Evolutionary conservation across 2,888 invertebrate species (phyloP), one percentile per base, ranked within the genome.

Genomic region (Macrophya alboannulata): DNA sequence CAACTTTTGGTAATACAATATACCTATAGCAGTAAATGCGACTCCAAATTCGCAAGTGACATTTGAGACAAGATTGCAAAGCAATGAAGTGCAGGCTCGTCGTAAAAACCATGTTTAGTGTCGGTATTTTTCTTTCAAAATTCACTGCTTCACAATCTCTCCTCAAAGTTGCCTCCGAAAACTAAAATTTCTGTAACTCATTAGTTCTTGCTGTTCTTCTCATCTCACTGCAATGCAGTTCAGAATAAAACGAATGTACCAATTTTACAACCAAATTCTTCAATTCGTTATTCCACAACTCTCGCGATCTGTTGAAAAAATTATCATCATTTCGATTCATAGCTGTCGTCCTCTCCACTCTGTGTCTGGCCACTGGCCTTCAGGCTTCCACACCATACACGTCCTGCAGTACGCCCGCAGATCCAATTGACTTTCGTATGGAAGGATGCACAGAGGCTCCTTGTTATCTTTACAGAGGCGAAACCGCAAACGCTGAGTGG

Each of bases 361-460:
- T 83, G 12, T 83, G 83, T 43, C 48, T 83, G 25, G 83, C 51
- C 17, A 51, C 83, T 25, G 83, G 68, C 5, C 45, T 83, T 21
- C 48, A 48, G 83, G 83, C 77, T 65, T 68, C 76, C 0, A 77
- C 85, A 4, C 79, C 77, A 6, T 85, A 43, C 85, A 85, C 15
- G 1, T 15, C n/a, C 0, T 85, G 85, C 65, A 9, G 6, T 0
- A 12, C 51, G 3, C 76, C 45, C 17, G 37, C 65, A 17, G 45
- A 51, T 15, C 87, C 87, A 15, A 65, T 62, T 12, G 82, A 65
- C 4, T 82, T 87, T 8, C 79, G 85, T 4, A 71, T 87, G 59
- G 31, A 55, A 12, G 86, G 85, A 25, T 88, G 88, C 65, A 85
- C 82, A 1, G 45, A 31, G n/a, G 37, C 71, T 4, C 88, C 88